Conservation (phyloP, 2,797 vertebrate species). For the Triplophysa yarkandensis region DNA sequence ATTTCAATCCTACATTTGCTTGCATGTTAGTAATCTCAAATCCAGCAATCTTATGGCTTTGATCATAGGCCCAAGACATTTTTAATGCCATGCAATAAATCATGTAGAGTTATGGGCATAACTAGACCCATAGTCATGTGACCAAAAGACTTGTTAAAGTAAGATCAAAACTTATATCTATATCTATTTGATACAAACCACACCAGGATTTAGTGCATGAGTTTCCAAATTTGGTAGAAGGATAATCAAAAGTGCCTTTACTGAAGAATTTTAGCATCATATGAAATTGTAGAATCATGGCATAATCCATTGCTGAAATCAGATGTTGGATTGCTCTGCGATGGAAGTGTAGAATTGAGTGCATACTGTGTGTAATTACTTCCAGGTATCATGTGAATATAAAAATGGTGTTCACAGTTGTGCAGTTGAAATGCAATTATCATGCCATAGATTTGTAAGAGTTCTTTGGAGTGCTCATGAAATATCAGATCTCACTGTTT, state of each 20-base stretch:
- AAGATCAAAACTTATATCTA: neutral
- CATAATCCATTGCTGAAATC: constrained; percentile 29
- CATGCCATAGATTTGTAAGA: constrained; percentile 23
- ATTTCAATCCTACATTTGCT: constrained; percentile 14
- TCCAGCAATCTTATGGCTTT: neutral
- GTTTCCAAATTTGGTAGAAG: constrained; percentile 13
- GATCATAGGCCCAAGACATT: neutral
- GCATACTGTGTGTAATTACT: constrained; percentile 40
- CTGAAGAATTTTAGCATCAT: constrained; percentile 35
- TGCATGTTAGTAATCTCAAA: neutral
- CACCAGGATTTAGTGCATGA: constrained; percentile 14
- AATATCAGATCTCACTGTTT: constrained; percentile 1
- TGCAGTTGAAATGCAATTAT: constrained; percentile 34
- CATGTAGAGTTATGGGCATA: neutral
- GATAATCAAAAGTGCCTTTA: constrained; percentile 37
- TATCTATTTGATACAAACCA: neutral
- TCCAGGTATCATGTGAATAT: constrained; percentile 26
- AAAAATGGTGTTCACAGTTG: constrained; percentile 18
- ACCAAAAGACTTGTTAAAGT: neutral
- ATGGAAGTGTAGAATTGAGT: constrained; percentile 32
- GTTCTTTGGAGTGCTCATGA: constrained; percentile 4
- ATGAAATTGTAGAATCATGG: constrained; percentile 25
- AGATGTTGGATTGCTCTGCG: constrained; percentile 19
- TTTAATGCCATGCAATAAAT: neutral
- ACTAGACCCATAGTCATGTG: neutral